These are phyloP conservation scores for Candoia aspera DNA, from an alignment of 2,113 vertebrate genomes.

Conservation along the genomic window DNA sequence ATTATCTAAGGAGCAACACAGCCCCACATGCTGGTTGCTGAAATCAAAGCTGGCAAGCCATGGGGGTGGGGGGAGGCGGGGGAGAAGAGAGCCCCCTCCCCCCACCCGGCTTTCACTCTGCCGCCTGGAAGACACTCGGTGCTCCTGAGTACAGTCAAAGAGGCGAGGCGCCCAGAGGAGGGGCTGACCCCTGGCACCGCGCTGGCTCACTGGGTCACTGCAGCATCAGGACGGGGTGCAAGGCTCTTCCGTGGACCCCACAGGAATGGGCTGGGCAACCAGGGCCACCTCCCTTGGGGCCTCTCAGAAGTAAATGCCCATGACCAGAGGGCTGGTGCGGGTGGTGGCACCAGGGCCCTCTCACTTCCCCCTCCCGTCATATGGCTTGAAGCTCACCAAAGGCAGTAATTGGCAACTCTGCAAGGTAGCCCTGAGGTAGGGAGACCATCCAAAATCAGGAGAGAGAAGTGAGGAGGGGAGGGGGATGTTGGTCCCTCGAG, in stretches of 20 bases:
- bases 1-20: not conserved
- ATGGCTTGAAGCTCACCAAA: conserved; percentile 46
- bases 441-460: not conserved
- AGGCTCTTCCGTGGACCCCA: conserved; percentile 2
- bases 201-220: too few relatives aligned
- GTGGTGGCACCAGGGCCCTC: conserved; percentile 17
- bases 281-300: not conserved
- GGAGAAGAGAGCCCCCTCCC: too few relatives aligned
- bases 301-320: not conserved
- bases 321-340: not conserved
- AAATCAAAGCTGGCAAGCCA: not conserved
- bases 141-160: not conserved
- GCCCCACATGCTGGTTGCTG: not conserved
- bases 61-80: not conserved
- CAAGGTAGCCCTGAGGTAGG: not conserved
- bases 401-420: conserved; percentile 43
- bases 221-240: not conserved
- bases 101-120: not conserved
- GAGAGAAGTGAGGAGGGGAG: not conserved
- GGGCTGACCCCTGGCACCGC: not conserved
- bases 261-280: conserved; percentile 4
- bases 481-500: not conserved
- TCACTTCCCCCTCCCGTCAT: conserved; percentile 46
- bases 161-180: not conserved
- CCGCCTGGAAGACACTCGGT: not conserved